Percentiles rank a stretch among this genome's conserved stretches.
Conservation (phyloP, 53 echinoderm and acorn worm genomes). For the Stichopus horrens region DNA sequence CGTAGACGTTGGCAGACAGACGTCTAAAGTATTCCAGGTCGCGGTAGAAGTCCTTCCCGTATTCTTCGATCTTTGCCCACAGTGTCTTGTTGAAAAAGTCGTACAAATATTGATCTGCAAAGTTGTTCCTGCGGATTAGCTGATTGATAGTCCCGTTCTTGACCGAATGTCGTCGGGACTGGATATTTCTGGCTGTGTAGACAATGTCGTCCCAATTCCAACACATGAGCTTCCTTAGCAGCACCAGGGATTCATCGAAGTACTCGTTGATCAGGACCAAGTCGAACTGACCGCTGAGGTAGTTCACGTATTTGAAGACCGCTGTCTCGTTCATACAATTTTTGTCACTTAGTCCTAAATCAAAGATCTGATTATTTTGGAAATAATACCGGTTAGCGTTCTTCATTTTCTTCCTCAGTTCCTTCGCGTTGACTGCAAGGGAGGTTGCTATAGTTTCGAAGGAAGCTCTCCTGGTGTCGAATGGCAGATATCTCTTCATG, state of each 20-base stretch:
- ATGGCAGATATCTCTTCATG: constrained; percentile 45
- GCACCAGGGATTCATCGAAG: constrained; percentile 65
- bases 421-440: constrained; percentile 38
- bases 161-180: constrained; percentile 36
- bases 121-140: constrained; percentile 56
- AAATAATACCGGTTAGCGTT: constrained; percentile 44
- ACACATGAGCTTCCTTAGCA: constrained; percentile 55
- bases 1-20: constrained; percentile 18
- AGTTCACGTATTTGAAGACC: constrained; percentile 50
- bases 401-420: neutral
- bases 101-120: constrained; percentile 60
- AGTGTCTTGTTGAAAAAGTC: constrained; percentile 60
- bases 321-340: constrained; percentile 33
- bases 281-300: constrained; percentile 53
- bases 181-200: constrained; percentile 59
- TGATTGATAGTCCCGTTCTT: constrained; percentile 31
- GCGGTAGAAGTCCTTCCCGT: constrained; percentile 49
- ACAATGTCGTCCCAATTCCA: constrained; percentile 66
- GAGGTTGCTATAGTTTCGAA: constrained; percentile 18
- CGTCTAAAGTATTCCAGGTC: constrained; percentile 58
- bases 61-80: constrained; percentile 61
- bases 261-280: constrained; percentile 69
- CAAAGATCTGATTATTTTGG: constrained; percentile 65
- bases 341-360: constrained; percentile 62
- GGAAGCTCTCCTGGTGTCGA: constrained; percentile 16